Percentiles rank a stretch among this genome's conserved stretches.
Evolutionary conservation across 1,140 invertebrate species (phyloP).

Genomic region (Propsilocerus akamusi): DNA sequence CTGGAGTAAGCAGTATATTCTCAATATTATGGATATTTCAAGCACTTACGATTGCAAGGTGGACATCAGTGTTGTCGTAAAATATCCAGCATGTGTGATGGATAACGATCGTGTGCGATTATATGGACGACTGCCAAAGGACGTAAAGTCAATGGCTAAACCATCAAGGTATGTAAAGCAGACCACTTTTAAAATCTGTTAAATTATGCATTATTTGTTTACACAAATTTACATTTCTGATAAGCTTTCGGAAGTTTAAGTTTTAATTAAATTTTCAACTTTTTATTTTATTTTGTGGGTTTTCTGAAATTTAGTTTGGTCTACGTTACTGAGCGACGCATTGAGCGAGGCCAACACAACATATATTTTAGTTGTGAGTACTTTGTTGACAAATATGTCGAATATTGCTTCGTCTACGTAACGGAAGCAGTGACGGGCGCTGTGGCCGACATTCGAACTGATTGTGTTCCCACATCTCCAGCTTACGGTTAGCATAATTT

Average conservation of each 20-base stretch:
- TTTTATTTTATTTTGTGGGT: background rate
- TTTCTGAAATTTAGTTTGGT: background rate
- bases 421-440: conserved; percentile 62
- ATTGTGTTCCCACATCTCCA: conserved; percentile 62
- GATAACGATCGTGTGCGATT: conserved; percentile 51
- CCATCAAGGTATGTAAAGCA: conserved; percentile 26
- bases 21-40: conserved; percentile 52
- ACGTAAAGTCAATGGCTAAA: conserved; percentile 41
- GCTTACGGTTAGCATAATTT: conserved; percentile 39
- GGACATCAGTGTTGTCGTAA: conserved; percentile 50
- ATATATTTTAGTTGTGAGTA: conserved; percentile 62
- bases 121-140: conserved; percentile 44
- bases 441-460: conserved; percentile 57
- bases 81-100: conserved; percentile 62
- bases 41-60: conserved; percentile 52
- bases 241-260: background rate
- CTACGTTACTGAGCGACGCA: conserved; percentile 4
- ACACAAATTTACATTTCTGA: no score
- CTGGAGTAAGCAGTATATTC: conserved; percentile 62
- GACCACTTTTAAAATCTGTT: no score
- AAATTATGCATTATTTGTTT: no score
- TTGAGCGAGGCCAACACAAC: conserved; percentile 42
- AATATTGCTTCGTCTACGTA: conserved; percentile 74
- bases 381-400: conserved; percentile 59
- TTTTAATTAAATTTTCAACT: conserved; percentile 3